Evolutionary conservation across 1,140 invertebrate species (phyloP).

Genomic region (Mercenaria mercenaria): DNA sequence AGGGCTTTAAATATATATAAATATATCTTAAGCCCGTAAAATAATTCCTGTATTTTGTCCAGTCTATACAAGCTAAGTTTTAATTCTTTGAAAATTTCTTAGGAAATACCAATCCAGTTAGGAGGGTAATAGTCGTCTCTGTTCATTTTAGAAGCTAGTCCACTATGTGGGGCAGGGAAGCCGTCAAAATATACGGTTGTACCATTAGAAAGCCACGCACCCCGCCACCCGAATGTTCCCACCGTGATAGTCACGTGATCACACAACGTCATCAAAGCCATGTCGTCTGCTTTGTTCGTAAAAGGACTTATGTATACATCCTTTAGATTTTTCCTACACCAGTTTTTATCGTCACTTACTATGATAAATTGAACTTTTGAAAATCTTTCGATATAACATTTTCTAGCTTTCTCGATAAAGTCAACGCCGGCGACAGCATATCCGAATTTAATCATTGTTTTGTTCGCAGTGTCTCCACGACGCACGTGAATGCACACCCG

Average conservation of each 20-base stretch:
- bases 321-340: conserved; percentile 64
- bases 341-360: conserved; percentile 69
- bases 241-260: conserved; percentile 80
- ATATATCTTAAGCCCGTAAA: no score
- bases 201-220: conserved; percentile 78
- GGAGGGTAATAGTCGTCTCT: conserved; percentile 72
- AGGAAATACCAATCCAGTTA: conserved; percentile 72
- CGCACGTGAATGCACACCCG: neutral
- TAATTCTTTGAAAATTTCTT: no score
- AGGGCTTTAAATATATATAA: no score
- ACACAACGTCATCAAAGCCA: conserved; percentile 77
- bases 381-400: conserved; percentile 37
- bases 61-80: no score
- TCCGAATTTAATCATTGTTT: no score
- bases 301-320: conserved; percentile 44
- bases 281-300: conserved; percentile 75
- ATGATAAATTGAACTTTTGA: conserved; percentile 68
- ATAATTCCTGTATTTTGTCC: no score
- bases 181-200: conserved; percentile 76
- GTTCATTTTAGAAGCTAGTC: conserved; percentile 49
- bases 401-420: conserved; percentile 64
- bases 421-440: neutral
- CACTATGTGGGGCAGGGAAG: conserved; percentile 54
- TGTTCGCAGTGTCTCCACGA: neutral
- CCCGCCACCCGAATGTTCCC: conserved; percentile 83